Evolutionary conservation across 2,888 invertebrate genomes (phyloP), one percentile per base, ranked within the genome.

Genomic region (Synanthedon tipuliformis): DNA sequence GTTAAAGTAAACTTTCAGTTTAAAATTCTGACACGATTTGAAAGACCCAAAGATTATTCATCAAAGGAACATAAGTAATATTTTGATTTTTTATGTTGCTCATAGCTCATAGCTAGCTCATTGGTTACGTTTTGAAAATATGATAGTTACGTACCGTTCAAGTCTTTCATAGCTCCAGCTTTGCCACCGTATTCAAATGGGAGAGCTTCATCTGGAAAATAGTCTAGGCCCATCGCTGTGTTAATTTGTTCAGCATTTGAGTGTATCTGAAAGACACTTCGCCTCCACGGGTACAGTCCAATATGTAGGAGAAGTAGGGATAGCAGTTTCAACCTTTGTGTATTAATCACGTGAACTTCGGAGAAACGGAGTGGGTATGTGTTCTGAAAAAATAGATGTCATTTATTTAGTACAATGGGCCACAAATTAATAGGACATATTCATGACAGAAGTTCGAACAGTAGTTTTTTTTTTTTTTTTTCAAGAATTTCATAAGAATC

Each of bases 121-220:
- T 23, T 5, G 34, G 34, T 34, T 8, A 5, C 10, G 34, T 3
- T 34, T 34, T 45, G 45, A 15, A 45, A 45, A 45, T 15, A 45
- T 12, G 45, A 7, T 45, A 27, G 34, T 18, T 41, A 65, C 68
- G 66, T 71, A 92, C 93, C 91, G 71, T 93, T 93, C 51, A 94
- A 89, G 60, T 91, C 91, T 50, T 91, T 89, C 66, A 94, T 88
- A 53, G 91, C 90, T 0, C 94, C 95, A 59, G 93, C 93, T 51
- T 90, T 90, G 12, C 95, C 95, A 0, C 95, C 95, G 67, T 95
- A 95, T 67, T 95, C 95, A 58, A 90, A 89, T 0, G 95, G 95
- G 52, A 95, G 76, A 27, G 94, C 89, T 41, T 94, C 93, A 52
- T 89, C 88, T 0, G 94, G 93, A 52, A 93, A 89, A 60, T 89